phyloP scores from a whole-genome alignment of 2,113 vertebrate species.

The Parus major region DNA sequence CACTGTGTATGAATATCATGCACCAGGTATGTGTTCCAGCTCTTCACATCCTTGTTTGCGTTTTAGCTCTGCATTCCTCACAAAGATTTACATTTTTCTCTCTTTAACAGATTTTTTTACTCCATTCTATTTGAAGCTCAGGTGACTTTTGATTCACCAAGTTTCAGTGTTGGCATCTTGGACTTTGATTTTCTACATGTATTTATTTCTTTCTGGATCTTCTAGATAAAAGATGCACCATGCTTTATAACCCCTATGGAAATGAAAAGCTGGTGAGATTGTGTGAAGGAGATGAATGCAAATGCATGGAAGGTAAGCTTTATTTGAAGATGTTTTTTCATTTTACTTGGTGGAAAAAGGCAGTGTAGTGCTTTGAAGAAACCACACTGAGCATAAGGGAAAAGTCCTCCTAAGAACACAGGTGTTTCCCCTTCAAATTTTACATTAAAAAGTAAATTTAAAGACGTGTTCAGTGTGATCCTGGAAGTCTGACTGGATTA shows the following conservation, averaged over 20 bases:
- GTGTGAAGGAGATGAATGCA: constrained; percentile 84
- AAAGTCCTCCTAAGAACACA: neutral
- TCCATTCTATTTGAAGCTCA: neutral
- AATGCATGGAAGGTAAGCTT: constrained; percentile 88
- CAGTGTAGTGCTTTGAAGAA: neutral
- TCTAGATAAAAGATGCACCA: constrained; percentile 84
- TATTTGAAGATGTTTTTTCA: neutral
- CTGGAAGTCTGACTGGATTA: neutral
- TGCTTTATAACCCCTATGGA: constrained; percentile 76
- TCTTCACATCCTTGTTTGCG: neutral
- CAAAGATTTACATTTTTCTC: neutral
- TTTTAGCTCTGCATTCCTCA: neutral
- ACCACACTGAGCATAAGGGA: neutral
- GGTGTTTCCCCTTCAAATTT: neutral
- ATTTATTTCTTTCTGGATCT: neutral
- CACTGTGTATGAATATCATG: constrained; percentile 81
- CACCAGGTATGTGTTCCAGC: constrained; percentile 70
- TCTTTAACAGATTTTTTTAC: neutral
- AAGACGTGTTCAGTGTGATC: neutral
- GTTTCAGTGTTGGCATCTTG: neutral
- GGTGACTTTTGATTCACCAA: neutral
- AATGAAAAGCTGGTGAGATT: constrained; percentile 80
- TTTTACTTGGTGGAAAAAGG: neutral
- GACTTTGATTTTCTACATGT: neutral
- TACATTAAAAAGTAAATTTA: neutral